Evolutionary conservation across 1,140 invertebrate genomes (phyloP).

Genomic region (Halictus rubicundus): DNA sequence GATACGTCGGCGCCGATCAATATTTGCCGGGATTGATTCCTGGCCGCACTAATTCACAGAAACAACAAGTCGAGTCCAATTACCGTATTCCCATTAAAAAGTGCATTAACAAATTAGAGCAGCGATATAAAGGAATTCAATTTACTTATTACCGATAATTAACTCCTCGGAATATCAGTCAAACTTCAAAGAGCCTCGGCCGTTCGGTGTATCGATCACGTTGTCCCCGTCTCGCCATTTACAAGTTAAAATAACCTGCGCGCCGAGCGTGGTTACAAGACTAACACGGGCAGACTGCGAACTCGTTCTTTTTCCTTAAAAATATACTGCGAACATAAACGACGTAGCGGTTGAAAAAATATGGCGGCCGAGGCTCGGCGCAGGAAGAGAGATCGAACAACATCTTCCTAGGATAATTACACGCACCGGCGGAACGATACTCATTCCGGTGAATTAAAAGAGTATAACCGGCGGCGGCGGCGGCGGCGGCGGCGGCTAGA

Average conservation of each 20-base stretch:
- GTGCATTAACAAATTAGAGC: not conserved
- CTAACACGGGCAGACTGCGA: not conserved
- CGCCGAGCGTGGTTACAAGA: not conserved
- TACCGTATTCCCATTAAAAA: not conserved
- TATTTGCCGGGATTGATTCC: too few relatives aligned
- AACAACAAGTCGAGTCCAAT: not conserved
- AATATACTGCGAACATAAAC: not conserved
- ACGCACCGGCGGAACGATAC: not conserved
- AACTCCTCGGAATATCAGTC: not conserved
- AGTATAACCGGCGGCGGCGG: not conserved
- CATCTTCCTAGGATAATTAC: not conserved
- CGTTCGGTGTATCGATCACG: not conserved
- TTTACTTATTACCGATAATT: not conserved
- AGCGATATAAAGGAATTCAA: not conserved
- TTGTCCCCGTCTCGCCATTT: not conserved
- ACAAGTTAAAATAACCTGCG: not conserved
- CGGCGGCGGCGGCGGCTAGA: not conserved
- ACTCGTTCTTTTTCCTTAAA: not conserved
- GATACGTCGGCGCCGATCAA: too few relatives aligned
- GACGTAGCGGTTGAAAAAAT: not conserved
- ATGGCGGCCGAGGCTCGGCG: not conserved
- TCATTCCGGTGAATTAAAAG: constrained; percentile 12
- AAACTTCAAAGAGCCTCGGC: not conserved
- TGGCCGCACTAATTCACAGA: too few relatives aligned
- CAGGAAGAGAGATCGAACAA: not conserved